Conservation (phyloP, 2,113 vertebrate genomes). For the Mus spicilegus region DNA sequence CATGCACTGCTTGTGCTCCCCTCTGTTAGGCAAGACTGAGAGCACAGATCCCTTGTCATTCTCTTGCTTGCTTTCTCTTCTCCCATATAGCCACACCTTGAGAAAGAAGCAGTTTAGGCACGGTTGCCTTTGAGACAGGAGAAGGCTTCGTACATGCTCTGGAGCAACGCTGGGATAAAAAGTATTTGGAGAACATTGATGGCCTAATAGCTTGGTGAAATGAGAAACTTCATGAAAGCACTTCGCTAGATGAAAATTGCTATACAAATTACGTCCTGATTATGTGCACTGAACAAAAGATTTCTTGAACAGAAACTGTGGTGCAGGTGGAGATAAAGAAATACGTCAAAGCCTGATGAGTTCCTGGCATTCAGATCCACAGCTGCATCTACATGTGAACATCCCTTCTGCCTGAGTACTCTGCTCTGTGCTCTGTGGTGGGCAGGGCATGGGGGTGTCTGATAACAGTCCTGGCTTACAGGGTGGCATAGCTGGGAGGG, state of each 20-base stretch:
- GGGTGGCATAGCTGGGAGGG: background rate
- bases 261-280: background rate
- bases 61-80: background rate
- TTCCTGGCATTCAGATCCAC: background rate
- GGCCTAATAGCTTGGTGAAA: conserved; percentile 22
- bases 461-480: background rate
- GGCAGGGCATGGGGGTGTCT: background rate
- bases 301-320: conserved; percentile 13
- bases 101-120: background rate
- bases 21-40: background rate
- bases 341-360: background rate
- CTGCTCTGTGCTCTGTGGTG: rapidly evolving
- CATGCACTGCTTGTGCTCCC: background rate
- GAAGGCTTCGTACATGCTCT: background rate
- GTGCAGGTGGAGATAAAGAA: background rate
- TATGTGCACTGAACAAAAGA: background rate
- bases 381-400: background rate
- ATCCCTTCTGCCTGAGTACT: background rate
- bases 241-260: conserved; percentile 2
- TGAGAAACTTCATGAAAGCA: conserved; percentile 6
- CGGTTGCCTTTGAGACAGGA: background rate
- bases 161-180: background rate
- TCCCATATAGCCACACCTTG: background rate
- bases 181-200: conserved; percentile 6
- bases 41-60: background rate